Percentiles rank a stretch among this genome's conserved stretches.
Evolutionary conservation across 2,113 vertebrate genomes (phyloP).

Genomic region (Pelusios castaneus): DNA sequence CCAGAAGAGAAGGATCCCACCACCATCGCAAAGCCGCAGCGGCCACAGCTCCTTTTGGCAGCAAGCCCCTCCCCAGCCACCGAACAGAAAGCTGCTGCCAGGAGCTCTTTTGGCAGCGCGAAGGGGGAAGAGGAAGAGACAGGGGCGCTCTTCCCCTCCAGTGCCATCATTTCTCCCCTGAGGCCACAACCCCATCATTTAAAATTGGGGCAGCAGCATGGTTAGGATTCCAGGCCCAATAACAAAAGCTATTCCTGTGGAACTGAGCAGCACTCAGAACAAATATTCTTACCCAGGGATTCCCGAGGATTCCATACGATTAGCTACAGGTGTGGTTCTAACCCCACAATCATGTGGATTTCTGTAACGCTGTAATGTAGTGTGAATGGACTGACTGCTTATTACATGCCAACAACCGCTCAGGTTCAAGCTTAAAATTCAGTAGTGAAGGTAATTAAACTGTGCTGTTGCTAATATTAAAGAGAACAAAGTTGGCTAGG

Average conservation of each 20-base stretch:
- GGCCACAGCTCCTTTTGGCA: too few species aligned
- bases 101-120: too few species aligned
- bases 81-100: too few species aligned
- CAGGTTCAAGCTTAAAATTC: neutral
- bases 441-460: neutral
- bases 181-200: too few species aligned
- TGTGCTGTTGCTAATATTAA: neutral
- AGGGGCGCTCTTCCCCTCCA: too few species aligned
- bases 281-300: constrained; percentile 87
- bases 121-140: too few species aligned
- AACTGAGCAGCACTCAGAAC: accelerated
- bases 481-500: neutral
- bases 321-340: constrained; percentile 79
- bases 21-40: too few species aligned
- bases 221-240: neutral
- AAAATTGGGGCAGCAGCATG: neutral
- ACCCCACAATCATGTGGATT: neutral
- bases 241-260: neutral
- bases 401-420: neutral
- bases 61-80: too few species aligned
- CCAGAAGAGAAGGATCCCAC: too few species aligned
- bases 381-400: neutral
- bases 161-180: too few species aligned
- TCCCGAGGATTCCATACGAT: constrained; percentile 97
- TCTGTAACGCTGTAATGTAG: neutral